A percentile compares a stretch with the other conserved stretches of the same genome.
phyloP scores from a whole-genome alignment of 2,888 invertebrate species.

The Heliothis peltigera region DNA sequence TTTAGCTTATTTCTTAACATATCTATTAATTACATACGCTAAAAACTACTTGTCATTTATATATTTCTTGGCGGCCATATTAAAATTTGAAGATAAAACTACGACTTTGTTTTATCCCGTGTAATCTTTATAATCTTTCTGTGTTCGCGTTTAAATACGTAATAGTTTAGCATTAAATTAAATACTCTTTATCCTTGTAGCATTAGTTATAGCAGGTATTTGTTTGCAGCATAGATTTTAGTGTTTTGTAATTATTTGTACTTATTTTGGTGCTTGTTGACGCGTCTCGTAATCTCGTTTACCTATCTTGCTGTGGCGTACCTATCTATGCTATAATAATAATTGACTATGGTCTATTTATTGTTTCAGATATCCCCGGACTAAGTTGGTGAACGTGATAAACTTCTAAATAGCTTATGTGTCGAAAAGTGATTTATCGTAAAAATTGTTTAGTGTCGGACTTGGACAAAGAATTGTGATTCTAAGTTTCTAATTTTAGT shows the following conservation, averaged over 20 bases:
- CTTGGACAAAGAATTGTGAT: conserved; percentile 86
- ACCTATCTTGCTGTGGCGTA: conserved; percentile 43
- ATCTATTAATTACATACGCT: conserved; percentile 3
- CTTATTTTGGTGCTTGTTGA: conserved; percentile 80
- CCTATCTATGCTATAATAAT: conserved; percentile 38
- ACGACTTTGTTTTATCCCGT: conserved; percentile 75
- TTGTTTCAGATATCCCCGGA: conserved; percentile 87
- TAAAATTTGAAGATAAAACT: conserved; percentile 76
- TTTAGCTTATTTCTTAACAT: conserved; percentile 8
- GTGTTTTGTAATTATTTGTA: conserved; percentile 68
- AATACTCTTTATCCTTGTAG: conserved; percentile 16
- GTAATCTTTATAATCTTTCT: conserved; percentile 75
- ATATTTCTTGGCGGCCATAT: conserved; percentile 83
- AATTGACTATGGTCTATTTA: conserved; percentile 59
- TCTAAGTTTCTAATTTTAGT: conserved; percentile 88
- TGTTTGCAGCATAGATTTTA: conserved; percentile 37
- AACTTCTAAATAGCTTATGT: conserved; percentile 86
- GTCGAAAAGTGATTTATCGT: conserved; percentile 87
- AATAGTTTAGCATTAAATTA: conserved; percentile 21
- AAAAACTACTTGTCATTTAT: conserved; percentile 54
- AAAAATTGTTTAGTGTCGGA: conserved; percentile 88
- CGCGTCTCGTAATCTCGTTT: conserved; percentile 80
- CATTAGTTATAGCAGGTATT: conserved; percentile 60
- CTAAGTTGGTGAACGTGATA: conserved; percentile 88
- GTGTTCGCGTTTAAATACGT: conserved; percentile 43